Base-by-base conservation (phyloP, 2,113 vertebrate species). In the Brachyistius frenatus region DNA sequence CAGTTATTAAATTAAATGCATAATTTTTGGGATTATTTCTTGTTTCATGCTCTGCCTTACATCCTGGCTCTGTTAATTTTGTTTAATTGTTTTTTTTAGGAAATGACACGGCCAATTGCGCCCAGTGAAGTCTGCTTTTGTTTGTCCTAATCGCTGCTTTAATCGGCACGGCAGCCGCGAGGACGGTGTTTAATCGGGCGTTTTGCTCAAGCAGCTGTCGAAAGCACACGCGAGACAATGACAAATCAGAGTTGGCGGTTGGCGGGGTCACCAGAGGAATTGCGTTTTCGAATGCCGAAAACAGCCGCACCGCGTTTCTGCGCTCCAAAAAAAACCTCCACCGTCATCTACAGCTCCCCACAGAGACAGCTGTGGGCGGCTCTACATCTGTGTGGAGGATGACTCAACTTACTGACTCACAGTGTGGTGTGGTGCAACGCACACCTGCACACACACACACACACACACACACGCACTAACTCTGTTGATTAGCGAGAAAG, bases 121-220 rank as follows among this genome's bases (percentile, higher is more conserved):
- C 70, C n/a, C 56, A 62, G 8, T 76, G 56, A 73, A 73, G 54
- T 77, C 15, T 62, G 55, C 65, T 75, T 86, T 57, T 83, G 62
- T 89, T 81, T 54, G 5, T 72, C 46, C 39, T 85, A 61, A 86
- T 87, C 47, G 2, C 69, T 50, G 46, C 23, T 77, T 86, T 80
- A 87, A 89, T 90, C 66, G 69, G 44, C 23, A 10, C 14, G 10
- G 33, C 76, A 30, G 60, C 15, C 14, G 74, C 11, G 7, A 58
- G 16, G 3, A 78, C 23, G 50, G 35, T 66, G 73, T 82, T 73
- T 55, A 84, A 74, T 88, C 37, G 66, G 55, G 67, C 46, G 4
- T 55, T 72, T 65, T 46, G 33, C 56, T 76, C 30, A 58, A 69
- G 65, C 75, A 72, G 75, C 81, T 80, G 49, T 53, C 73, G 44